These are phyloP conservation scores for Vicugna pacos DNA, from an alignment of 2,113 vertebrate species.

Conservation along the genomic window DNA sequence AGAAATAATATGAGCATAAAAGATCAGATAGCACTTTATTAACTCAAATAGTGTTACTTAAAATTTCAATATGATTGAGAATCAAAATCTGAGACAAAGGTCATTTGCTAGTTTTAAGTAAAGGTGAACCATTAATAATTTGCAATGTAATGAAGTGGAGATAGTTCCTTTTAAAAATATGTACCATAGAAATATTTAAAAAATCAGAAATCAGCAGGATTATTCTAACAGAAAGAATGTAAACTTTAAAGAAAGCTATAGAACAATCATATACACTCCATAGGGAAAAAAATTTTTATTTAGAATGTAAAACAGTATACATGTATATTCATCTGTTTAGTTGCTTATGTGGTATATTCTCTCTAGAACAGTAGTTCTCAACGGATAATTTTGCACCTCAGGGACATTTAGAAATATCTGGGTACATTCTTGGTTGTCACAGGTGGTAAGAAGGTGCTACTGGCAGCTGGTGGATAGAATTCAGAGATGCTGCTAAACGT, in stretches of 20 bases:
- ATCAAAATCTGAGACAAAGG: slow-evolving; percentile 21
- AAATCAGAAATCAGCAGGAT: neutral
- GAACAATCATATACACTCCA: neutral
- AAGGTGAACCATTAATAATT: neutral
- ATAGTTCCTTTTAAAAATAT: neutral
- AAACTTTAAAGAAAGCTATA: neutral
- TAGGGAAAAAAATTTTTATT: neutral
- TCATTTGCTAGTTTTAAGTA: neutral
- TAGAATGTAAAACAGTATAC: neutral
- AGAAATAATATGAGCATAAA: neutral
- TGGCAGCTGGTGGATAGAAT: neutral
- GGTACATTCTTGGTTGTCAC: neutral
- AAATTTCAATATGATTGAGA: neutral
- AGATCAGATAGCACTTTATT: neutral
- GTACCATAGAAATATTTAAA: neutral
- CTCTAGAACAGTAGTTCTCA: neutral
- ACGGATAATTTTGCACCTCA: neutral
- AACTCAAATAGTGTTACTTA: slow-evolving; percentile 4
- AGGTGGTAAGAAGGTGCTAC: neutral
- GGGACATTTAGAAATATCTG: neutral
- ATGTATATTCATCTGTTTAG: neutral
- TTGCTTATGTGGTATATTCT: neutral
- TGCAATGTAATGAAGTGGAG: neutral
- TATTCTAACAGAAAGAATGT: neutral
- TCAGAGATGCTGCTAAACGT: neutral